Evolutionary conservation across 1,140 invertebrate species (phyloP), one percentile per base, ranked within the genome.

Genomic region (Periplaneta americana): DNA sequence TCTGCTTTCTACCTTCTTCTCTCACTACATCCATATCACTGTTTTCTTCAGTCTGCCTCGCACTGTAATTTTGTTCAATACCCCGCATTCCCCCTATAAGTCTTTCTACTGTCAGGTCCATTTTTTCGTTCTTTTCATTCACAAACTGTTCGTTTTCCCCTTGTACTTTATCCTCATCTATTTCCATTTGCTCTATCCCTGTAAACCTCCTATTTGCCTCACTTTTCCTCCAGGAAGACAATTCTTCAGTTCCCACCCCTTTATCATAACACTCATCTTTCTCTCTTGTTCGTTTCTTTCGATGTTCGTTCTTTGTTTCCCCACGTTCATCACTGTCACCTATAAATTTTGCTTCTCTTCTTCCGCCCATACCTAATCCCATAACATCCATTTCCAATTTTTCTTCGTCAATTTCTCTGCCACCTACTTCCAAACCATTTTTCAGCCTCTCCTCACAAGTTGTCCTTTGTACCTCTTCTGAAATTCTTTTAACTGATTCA

Each of bases 1-100:
- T 31, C 34, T 34, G 34, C 82, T 22, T 79, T 34, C 5, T 85
- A 83, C 28, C 86, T 85, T 1, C 90, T 39, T 91, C 88, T 31
- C 89, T 90, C 13, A 87, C 85, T 6, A 88, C 86, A 32, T 87
- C 88, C 3, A 87, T 85, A 80, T 89, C 87, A n/a, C 84, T 86
- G 75, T 88, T 88, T 11, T 84, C 86, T 77, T 91, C 89, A 0
- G 84, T 84, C 85, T 86, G 39, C 39, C 39, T 13, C 13, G n/a
- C 48, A 66, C 28, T 66, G 48, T n/a, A 66, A 6, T 6, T 66
- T 22, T 8, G 48, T 66, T 66, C 48, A 66, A 66, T n/a, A 6
- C 9, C 48, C 22, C 6, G 6, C 10, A 8, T 8, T 9, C 11
- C 22, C 28, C 28, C n/a, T 28, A 1, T 11, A 22, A n/a, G 22